These are phyloP conservation scores for Macrotrachela quadricornifera DNA, from an alignment of 1,140 invertebrate species.

Conservation along the genomic window DNA sequence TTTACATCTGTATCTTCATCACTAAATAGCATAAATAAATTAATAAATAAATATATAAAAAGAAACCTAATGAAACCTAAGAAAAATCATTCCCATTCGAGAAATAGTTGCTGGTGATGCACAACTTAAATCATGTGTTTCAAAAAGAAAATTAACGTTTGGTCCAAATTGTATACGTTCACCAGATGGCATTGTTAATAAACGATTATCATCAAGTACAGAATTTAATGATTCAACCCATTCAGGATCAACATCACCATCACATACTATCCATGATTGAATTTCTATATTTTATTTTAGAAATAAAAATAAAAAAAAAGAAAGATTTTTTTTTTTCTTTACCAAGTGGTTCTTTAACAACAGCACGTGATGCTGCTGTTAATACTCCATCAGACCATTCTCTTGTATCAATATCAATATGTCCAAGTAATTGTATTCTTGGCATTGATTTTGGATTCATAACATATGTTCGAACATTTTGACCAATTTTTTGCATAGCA, in stretches of 20 bases:
- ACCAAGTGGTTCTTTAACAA: conserved; percentile 44
- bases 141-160: conserved; percentile 82
- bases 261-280: conserved; percentile 72
- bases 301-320: no score
- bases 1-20: conserved; percentile 44
- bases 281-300: no score
- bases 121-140: conserved; percentile 67
- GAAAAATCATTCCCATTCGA: conserved; percentile 75
- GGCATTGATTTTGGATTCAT: conserved; percentile 86
- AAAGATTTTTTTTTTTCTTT: no score
- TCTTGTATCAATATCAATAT: conserved; percentile 72
- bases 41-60: no score
- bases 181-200: conserved; percentile 81
- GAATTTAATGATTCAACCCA: conserved; percentile 96
- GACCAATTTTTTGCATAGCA: conserved; percentile 44
- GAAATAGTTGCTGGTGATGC: conserved; percentile 94
- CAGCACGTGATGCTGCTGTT: conserved; percentile 54
- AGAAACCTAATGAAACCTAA: no score
- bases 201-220: conserved; percentile 73
- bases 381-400: conserved; percentile 87
- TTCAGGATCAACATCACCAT: conserved; percentile 92
- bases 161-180: conserved; percentile 79
- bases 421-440: conserved; percentile 58
- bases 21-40: conserved; percentile 21
- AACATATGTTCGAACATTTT: conserved; percentile 48